Percentiles rank a stretch among this genome's conserved stretches.
Evolutionary conservation across 2,113 vertebrate genomes (phyloP).

Genomic region (Cyphomyrus plagiostoma): DNA sequence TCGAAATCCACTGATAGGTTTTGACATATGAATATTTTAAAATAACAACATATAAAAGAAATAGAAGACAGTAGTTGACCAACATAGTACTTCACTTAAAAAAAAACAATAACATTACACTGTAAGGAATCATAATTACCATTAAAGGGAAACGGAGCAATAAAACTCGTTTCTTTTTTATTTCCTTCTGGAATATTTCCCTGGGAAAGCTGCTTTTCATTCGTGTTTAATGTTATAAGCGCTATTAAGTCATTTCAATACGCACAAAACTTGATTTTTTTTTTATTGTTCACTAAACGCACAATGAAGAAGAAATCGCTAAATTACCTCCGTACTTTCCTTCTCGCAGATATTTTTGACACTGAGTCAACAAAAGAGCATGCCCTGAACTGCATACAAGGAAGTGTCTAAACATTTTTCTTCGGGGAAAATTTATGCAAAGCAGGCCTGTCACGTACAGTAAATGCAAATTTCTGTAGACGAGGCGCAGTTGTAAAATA

Average conservation of each 20-base stretch:
- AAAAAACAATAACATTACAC: background rate
- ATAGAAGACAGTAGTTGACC: background rate
- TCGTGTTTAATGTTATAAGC: background rate
- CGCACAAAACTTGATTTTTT: background rate
- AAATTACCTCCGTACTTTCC: conserved; percentile 5
- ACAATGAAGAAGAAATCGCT: background rate
- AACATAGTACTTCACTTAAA: background rate
- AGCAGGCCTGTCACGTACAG: background rate
- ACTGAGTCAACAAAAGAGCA: background rate
- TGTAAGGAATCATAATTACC: background rate
- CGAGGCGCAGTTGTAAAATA: background rate
- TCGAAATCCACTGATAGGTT: background rate
- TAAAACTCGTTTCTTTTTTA: background rate
- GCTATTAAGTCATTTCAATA: background rate
- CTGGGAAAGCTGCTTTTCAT: background rate
- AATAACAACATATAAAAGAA: background rate
- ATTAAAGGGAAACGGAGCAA: background rate
- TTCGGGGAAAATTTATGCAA: conserved; percentile 15
- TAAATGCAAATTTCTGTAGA: conserved; percentile 13
- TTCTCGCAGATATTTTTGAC: background rate
- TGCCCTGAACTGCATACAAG: conserved; percentile 20
- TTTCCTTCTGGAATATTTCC: background rate
- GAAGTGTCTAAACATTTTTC: conserved; percentile 17
- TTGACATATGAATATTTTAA: background rate
- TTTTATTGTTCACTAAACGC: background rate